phyloP scores from a whole-genome alignment of 2,797 vertebrate species.

The Pteronotus mesoamericanus region DNA sequence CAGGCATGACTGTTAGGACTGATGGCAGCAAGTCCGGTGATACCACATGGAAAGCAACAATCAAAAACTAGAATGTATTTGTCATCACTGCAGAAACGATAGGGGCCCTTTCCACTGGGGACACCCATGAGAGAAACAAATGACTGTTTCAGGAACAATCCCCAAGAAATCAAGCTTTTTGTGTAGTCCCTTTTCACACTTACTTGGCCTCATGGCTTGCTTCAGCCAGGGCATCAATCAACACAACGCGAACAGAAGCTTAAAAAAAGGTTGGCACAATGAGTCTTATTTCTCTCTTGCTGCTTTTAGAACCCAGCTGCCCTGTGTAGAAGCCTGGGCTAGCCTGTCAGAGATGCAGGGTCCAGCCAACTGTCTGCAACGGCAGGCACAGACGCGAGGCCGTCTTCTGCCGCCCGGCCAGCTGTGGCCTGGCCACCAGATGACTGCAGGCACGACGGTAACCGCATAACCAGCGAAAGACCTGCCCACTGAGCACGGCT shows the following conservation, averaged over 20 bases:
- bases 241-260: not conserved
- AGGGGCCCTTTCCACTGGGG: not conserved
- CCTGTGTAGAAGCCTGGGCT: not conserved
- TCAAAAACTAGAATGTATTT: not conserved
- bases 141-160: not conserved
- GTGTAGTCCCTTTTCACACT: not conserved
- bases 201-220: not conserved
- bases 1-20: not conserved
- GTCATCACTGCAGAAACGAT: not conserved
- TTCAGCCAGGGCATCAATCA: not conserved
- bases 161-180: not conserved
- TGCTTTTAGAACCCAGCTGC: not conserved
- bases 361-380: not conserved
- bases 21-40: not conserved
- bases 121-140: not conserved
- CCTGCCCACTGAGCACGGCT: not conserved
- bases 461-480: not conserved
- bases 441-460: not conserved
- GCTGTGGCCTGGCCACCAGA: not conserved
- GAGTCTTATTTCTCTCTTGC: not conserved
- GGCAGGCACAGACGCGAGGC: not conserved
- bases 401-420: not conserved
- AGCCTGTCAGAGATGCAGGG: not conserved
- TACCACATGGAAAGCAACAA: constrained; percentile 17
- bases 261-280: not conserved